A percentile compares a stretch with the other conserved stretches of the same genome.
Evolutionary conservation across 2,113 vertebrate species (phyloP).

Genomic region (Crotalus viridis): DNA sequence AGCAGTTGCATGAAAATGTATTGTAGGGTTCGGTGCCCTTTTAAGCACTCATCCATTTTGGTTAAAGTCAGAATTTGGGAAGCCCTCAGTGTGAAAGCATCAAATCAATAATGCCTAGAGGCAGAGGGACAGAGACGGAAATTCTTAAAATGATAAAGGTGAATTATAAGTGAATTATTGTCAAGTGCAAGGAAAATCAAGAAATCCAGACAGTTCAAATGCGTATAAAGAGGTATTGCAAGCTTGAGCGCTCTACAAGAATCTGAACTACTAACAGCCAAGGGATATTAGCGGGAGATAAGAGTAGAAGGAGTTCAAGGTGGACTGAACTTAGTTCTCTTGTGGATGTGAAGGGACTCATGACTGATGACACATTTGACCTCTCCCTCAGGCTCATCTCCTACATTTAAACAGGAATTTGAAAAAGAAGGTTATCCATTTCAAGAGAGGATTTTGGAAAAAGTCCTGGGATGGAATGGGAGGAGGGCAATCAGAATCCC

Average conservation of each 20-base stretch:
- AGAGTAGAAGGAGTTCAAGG: neutral
- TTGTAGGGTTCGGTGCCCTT: neutral
- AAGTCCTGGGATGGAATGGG: neutral
- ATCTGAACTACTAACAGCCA: neutral
- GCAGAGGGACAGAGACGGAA: neutral
- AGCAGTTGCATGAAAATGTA: neutral
- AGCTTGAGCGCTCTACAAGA: neutral
- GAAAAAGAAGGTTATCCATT: neutral
- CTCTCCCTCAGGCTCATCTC: neutral
- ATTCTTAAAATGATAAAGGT: neutral
- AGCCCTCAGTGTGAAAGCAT: neutral
- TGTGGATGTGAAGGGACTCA: neutral
- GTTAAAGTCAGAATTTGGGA: neutral
- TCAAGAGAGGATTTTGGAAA: neutral
- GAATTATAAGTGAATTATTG: neutral
- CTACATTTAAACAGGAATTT: neutral
- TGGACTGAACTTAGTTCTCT: neutral
- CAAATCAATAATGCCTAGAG: neutral
- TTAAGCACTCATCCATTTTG: neutral
- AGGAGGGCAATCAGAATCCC: neutral
- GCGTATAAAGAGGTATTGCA: neutral
- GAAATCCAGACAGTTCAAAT: neutral
- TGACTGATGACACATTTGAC: neutral
- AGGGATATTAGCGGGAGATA: neutral
- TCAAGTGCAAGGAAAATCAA: neutral